Conservation (phyloP, 1,140 invertebrate genomes). For the Bombus confusus region DNA sequence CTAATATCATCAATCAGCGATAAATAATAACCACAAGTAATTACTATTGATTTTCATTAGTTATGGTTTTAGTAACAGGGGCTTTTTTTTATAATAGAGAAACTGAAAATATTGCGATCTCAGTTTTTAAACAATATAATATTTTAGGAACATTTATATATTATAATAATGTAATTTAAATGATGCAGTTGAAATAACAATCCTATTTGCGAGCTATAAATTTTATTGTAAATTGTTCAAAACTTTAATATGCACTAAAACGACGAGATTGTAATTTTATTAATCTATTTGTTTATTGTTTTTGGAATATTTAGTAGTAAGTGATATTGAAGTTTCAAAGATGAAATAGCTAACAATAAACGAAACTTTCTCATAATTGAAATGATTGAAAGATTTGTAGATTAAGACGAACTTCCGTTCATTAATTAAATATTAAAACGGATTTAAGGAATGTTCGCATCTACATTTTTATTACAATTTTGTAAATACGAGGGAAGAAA, state of each 20-base stretch:
- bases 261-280: constrained; percentile 11
- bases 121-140: neutral
- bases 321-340: neutral
- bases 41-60: neutral
- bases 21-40: neutral
- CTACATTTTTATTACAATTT: neutral
- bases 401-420: neutral
- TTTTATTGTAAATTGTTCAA: constrained; percentile 15
- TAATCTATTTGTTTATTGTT: neutral
- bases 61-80: neutral
- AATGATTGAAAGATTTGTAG: neutral
- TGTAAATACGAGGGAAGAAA: constrained; percentile 20
- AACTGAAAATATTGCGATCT: constrained; percentile 5
- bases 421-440: neutral
- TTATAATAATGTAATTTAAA: neutral
- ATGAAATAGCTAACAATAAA: neutral
- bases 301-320: neutral
- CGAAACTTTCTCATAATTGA: neutral
- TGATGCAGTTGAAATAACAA: neutral
- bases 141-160: constrained; percentile 2
- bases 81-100: neutral
- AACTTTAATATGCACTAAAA: constrained; percentile 1
- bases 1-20: neutral
- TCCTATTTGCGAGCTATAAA: constrained; percentile 20
- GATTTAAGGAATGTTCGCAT: neutral